These are phyloP conservation scores for Hylia prasina DNA, from an alignment of 2,113 vertebrate species.

Conservation along the genomic window DNA sequence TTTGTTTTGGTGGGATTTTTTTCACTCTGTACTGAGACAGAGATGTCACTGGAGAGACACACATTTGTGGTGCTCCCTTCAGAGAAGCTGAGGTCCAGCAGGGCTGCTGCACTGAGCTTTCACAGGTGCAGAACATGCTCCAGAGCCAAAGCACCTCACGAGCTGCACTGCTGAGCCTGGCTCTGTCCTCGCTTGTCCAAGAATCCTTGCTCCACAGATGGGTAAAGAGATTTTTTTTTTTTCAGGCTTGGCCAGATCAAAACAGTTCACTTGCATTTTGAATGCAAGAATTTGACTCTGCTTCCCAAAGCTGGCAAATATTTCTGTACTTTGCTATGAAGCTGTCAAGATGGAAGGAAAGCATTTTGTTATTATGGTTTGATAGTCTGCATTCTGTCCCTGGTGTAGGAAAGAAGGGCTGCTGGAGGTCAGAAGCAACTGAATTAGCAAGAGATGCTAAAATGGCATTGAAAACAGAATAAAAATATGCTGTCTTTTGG, in stretches of 20 bases:
- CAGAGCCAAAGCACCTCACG: neutral
- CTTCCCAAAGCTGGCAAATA: neutral
- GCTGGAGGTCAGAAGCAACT: neutral
- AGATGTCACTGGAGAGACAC: neutral
- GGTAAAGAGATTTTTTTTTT: fast-evolving
- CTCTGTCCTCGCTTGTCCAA: neutral
- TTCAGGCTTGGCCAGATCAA: neutral
- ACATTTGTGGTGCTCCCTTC: neutral
- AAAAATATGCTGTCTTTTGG: neutral
- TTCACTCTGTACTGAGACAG: neutral
- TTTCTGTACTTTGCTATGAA: neutral
- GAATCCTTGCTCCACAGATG: neutral
- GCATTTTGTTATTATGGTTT: neutral
- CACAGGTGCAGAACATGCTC: neutral
- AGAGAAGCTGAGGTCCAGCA: neutral
- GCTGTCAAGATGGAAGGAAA: neutral
- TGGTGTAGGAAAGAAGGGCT: neutral
- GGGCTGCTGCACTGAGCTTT: neutral
- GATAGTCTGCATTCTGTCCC: neutral
- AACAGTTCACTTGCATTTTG: neutral
- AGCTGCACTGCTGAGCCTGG: fast-evolving
- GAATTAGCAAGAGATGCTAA: neutral
- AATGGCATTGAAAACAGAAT: neutral
- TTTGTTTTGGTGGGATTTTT: neutral
- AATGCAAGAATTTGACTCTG: neutral